Conservation (phyloP, 2,113 vertebrate genomes). For the Corapipo altera region DNA sequence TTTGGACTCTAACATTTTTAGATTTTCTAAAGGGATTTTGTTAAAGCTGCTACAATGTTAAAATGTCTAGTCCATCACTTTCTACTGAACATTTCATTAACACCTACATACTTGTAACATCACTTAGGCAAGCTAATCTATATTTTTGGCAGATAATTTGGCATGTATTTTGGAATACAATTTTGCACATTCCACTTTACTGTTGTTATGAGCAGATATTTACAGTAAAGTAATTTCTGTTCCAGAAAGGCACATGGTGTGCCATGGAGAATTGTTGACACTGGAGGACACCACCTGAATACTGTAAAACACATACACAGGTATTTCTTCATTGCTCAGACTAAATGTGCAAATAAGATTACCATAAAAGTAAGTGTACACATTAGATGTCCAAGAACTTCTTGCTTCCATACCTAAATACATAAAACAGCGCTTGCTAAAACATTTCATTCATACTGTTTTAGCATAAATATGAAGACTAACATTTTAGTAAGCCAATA, state of each 20-base stretch:
- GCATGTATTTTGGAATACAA: not conserved
- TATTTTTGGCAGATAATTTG: not conserved
- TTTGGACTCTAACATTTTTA: not conserved
- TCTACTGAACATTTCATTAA: not conserved
- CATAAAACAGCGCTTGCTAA: not conserved
- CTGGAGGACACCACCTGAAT: not conserved
- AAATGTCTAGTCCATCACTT: not conserved
- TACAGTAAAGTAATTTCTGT: not conserved
- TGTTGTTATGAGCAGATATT: not conserved
- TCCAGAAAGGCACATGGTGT: not conserved
- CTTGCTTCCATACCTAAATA: not conserved
- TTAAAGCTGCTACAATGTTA: not conserved
- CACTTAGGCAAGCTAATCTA: not conserved
- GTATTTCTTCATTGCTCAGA: not conserved
- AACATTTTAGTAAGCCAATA: not conserved
- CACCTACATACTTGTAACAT: not conserved
- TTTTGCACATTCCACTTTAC: not conserved
- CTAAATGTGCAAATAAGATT: not conserved
- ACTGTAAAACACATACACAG: not conserved
- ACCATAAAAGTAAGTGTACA: fast-evolving
- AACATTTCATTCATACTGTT: not conserved
- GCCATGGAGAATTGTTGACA: not conserved
- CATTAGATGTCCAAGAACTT: not conserved
- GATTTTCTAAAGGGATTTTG: not conserved
- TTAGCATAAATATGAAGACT: not conserved